A percentile compares a stretch with the other conserved stretches of the same genome.
These are phyloP conservation scores for Machimus atricapillus DNA, from an alignment of 2,888 invertebrate species.

Conservation along the genomic window DNA sequence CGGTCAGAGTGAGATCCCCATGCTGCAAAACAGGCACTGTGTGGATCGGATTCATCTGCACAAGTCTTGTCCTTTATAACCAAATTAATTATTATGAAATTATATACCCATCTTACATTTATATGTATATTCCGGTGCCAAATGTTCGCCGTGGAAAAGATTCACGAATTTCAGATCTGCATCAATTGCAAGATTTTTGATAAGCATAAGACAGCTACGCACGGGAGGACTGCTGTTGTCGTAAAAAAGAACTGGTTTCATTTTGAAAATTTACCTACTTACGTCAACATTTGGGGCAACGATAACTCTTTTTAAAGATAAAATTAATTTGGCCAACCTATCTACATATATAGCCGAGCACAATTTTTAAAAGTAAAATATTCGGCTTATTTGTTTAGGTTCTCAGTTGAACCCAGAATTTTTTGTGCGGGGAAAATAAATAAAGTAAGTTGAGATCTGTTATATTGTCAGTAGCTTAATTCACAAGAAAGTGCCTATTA, in stretches of 20 bases:
- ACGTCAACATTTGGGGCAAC: not conserved
- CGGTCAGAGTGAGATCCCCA: constrained; percentile 59
- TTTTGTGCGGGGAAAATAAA: not conserved
- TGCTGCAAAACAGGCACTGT: constrained; percentile 61
- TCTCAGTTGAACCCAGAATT: not conserved
- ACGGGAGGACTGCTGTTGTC: constrained; percentile 62
- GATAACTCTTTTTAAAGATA: not conserved
- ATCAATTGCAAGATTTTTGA: constrained; percentile 60
- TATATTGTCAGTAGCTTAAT: too few species aligned
- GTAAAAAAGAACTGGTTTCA: constrained; percentile 55
- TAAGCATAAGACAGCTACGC: constrained; percentile 61
- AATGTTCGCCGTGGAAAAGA: constrained; percentile 61
- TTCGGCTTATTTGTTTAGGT: not conserved
- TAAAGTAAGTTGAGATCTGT: not conserved
- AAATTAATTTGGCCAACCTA: not conserved
- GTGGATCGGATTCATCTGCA: constrained; percentile 61
- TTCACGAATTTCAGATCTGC: constrained; percentile 61
- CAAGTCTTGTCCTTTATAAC: not conserved
- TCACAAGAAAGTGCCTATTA: too few species aligned
- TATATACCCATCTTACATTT: constrained; percentile 52
- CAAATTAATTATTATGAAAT: not conserved
- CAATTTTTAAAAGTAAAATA: not conserved
- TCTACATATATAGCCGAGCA: too few species aligned
- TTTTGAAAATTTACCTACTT: not conserved
- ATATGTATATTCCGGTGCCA: constrained; percentile 58